phyloP scores from a whole-genome alignment of 2,797 vertebrate species.

The Enteromius paludinosus region DNA sequence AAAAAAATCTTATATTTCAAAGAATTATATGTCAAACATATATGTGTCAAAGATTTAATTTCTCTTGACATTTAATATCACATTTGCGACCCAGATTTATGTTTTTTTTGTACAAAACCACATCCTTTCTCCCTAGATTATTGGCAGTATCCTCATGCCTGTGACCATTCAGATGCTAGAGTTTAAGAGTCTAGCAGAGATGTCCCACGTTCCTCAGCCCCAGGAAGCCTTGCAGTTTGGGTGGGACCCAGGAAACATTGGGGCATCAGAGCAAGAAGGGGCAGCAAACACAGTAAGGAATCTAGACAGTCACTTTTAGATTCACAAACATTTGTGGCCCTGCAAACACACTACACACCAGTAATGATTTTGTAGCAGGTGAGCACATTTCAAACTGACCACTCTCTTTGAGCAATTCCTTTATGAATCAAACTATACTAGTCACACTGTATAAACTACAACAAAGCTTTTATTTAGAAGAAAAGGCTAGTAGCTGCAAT shows the following conservation, averaged over 20 bases:
- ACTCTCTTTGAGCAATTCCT: not conserved
- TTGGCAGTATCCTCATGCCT: slow-evolving; percentile 91
- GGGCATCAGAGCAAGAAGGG: slow-evolving; percentile 19
- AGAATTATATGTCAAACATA: not conserved
- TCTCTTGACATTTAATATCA: not conserved
- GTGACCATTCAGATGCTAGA: slow-evolving; percentile 91
- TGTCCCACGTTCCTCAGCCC: slow-evolving; percentile 94
- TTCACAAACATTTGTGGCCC: not conserved
- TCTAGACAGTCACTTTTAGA: not conserved
- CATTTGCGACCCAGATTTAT: slow-evolving; percentile 18
- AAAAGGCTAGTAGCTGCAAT: not conserved
- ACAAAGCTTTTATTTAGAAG: not conserved
- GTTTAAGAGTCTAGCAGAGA: slow-evolving; percentile 97
- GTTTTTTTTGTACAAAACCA: not conserved
- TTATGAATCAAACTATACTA: not conserved
- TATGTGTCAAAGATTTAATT: not conserved
- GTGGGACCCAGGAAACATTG: slow-evolving; percentile 65
- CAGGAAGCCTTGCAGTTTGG: slow-evolving; percentile 88
- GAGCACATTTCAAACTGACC: not conserved
- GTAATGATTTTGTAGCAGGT: not conserved
- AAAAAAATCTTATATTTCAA: not conserved
- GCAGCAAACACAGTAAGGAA: slow-evolving; percentile 49
- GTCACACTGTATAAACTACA: not conserved
- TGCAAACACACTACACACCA: not conserved
- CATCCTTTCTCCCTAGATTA: slow-evolving; percentile 77